Percentiles rank a stretch among this genome's conserved stretches.
Conservation (phyloP, 1,140 invertebrate genomes). For the Cardiocondyla obscurior region DNA sequence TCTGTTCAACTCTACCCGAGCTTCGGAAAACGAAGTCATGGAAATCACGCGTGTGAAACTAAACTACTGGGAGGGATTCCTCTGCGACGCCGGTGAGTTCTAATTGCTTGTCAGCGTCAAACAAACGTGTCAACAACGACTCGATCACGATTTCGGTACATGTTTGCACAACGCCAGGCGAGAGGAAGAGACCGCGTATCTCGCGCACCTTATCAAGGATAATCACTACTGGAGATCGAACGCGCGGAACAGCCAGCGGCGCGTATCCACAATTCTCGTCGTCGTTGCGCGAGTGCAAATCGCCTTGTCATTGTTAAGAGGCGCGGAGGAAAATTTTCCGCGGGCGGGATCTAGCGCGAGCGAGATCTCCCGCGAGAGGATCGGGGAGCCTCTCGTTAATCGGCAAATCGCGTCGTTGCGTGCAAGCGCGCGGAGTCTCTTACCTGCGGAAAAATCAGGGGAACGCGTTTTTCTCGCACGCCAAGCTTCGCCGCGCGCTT, state of each 20-base stretch:
- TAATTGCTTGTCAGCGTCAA: neutral
- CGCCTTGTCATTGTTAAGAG: neutral
- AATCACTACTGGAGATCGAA: too few species aligned
- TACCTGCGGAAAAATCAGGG: slow-evolving; percentile 19
- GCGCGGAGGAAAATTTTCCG: neutral
- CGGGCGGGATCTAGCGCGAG: too few species aligned
- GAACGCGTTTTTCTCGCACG: neutral
- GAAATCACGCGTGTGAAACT: neutral
- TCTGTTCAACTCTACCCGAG: neutral
- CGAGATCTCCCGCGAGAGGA: too few species aligned
- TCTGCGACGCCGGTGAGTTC: neutral
- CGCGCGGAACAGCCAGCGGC: neutral
- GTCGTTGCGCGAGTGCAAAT: neutral
- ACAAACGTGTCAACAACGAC: neutral
- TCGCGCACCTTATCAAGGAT: neutral
- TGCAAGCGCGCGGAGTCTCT: neutral
- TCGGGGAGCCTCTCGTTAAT: too few species aligned
- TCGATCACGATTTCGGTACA: neutral
- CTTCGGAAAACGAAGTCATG: neutral
- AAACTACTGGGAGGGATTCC: neutral
- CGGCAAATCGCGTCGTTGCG: neutral
- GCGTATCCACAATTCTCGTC: neutral
- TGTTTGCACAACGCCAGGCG: neutral
- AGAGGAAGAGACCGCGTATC: neutral
- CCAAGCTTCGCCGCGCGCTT: neutral